Percentiles rank a stretch among this genome's conserved stretches.
These are phyloP conservation scores for Gulo gulo DNA, from an alignment of 2,113 vertebrate genomes.

Conservation along the genomic window DNA sequence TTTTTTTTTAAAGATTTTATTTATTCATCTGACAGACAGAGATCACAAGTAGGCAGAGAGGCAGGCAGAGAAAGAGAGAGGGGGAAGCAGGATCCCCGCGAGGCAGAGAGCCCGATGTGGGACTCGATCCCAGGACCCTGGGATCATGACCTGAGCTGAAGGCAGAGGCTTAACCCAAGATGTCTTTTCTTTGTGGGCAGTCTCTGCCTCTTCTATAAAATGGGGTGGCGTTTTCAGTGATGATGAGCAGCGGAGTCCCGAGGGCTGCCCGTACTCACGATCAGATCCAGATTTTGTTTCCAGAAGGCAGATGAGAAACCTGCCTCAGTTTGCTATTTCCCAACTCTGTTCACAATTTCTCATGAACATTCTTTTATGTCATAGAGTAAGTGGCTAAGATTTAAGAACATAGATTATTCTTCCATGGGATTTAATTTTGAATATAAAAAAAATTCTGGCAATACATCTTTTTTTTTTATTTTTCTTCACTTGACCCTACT, in stretches of 20 bases:
- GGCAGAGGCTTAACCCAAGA: too few species aligned
- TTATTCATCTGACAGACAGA: too few species aligned
- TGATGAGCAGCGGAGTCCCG: background rate
- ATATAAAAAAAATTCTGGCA: background rate
- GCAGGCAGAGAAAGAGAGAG: too few species aligned
- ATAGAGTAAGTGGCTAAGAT: background rate
- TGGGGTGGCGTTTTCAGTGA: background rate
- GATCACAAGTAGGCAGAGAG: too few species aligned
- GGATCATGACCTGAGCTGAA: too few species aligned
- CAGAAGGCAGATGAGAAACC: background rate
- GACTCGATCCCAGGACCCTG: too few species aligned
- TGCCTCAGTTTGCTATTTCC: background rate
- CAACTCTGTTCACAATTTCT: slow-evolving; percentile 7
- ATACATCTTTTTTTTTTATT: slow-evolving; percentile 2
- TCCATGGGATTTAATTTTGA: slow-evolving; percentile 22
- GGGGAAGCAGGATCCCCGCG: too few species aligned
- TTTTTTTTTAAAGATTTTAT: too few species aligned
- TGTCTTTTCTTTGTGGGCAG: background rate
- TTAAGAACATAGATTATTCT: background rate
- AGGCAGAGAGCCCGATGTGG: too few species aligned
- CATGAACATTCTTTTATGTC: background rate
- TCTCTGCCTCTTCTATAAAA: background rate
- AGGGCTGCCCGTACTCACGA: background rate
- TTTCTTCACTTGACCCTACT: background rate
- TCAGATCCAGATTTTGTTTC: background rate